These are phyloP conservation scores for Tribolium freemani DNA, from an alignment of 2,888 invertebrate genomes.

Conservation along the genomic window DNA sequence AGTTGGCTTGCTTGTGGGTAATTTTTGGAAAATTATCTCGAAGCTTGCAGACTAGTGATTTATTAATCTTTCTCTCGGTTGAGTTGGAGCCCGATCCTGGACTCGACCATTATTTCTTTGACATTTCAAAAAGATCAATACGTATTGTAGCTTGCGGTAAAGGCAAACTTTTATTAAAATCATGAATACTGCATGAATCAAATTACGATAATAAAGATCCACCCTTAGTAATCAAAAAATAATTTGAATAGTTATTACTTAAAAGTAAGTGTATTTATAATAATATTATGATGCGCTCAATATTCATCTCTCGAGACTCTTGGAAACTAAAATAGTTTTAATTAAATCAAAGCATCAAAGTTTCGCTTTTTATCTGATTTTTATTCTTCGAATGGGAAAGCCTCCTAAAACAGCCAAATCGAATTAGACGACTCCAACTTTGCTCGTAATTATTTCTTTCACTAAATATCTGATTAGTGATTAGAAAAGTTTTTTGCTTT, in stretches of 20 bases:
- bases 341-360: too few relatives aligned
- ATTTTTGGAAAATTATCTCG: slow-evolving; percentile 20
- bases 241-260: not conserved
- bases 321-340: too few relatives aligned
- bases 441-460: not conserved
- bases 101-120: slow-evolving; percentile 27
- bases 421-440: not conserved
- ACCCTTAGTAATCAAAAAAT: not conserved
- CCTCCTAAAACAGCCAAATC: not conserved
- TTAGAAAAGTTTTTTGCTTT: not conserved
- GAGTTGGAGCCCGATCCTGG: not conserved
- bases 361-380: too few relatives aligned
- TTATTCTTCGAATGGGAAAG: not conserved
- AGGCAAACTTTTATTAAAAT: slow-evolving; percentile 23
- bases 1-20: not conserved
- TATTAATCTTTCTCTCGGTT: slow-evolving; percentile 1
- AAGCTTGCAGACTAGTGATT: not conserved
- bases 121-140: slow-evolving; percentile 19
- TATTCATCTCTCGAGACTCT: too few relatives aligned
- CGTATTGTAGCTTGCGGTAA: slow-evolving; percentile 14
- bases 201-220: not conserved
- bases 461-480: not conserved
- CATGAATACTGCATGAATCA: slow-evolving; percentile 26
- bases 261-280: too few relatives aligned
- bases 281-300: too few relatives aligned